Conservation (phyloP, 23 tunicate genomes). For the Trididemnum clinides region DNA sequence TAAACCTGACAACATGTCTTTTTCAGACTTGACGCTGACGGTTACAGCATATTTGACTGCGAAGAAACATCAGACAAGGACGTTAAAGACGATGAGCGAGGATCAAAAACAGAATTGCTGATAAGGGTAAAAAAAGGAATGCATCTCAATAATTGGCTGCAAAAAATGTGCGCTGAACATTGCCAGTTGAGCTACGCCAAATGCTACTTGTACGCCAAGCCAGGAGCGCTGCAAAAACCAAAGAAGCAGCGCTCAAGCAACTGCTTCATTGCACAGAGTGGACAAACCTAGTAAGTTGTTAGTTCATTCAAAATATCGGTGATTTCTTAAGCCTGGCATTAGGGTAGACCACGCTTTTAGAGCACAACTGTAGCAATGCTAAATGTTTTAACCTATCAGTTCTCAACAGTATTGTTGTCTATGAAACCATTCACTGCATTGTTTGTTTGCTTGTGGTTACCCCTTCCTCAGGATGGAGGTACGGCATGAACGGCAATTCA, state of each 20-base stretch:
- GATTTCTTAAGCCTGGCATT: too few species aligned
- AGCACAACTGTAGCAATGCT: too few species aligned
- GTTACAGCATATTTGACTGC: not conserved
- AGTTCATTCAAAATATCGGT: too few species aligned
- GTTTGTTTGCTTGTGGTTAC: too few species aligned
- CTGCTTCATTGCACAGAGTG: not conserved
- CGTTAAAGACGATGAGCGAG: not conserved
- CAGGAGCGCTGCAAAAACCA: not conserved
- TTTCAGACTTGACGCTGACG: conserved; percentile 2
- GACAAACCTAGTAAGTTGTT: not conserved
- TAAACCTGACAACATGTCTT: too few species aligned
- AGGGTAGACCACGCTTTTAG: too few species aligned
- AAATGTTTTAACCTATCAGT: too few species aligned
- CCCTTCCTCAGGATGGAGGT: too few species aligned
- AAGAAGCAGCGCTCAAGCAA: not conserved
- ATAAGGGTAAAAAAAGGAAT: not conserved
- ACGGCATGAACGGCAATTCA: too few species aligned
- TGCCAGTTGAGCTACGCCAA: not conserved
- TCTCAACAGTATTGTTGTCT: too few species aligned
- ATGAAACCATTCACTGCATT: too few species aligned
- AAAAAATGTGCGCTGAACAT: not conserved
- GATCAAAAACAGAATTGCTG: not conserved
- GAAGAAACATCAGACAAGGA: not conserved
- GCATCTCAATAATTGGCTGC: not conserved
- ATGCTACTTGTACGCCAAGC: not conserved